Evolutionary conservation across 2,888 invertebrate species (phyloP).

Genomic region (Rhagophthalmus giganteus): DNA sequence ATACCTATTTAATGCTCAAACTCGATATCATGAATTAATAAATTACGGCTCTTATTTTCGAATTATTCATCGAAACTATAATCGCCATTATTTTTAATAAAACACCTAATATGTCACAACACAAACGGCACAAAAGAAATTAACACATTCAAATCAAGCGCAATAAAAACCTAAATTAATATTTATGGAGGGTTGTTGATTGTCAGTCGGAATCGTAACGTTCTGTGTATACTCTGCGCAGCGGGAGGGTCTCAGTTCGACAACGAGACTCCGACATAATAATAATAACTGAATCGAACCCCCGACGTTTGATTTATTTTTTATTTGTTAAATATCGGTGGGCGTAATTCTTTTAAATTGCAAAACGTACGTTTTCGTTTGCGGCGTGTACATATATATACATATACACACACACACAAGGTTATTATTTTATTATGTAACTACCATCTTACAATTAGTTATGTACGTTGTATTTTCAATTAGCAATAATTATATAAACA

Average conservation of each 20-base stretch:
- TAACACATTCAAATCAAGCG: constrained; percentile 47
- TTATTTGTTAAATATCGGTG: constrained; percentile 21
- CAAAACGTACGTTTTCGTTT: background rate
- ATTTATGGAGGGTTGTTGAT: constrained; percentile 45
- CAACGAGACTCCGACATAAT: constrained; percentile 4
- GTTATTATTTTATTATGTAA: no score
- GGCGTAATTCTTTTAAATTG: background rate
- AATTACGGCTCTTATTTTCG: no score
- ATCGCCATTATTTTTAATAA: no score
- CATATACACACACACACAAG: no score
- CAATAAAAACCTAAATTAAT: constrained; percentile 49
- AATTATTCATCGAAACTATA: no score
- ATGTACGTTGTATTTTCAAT: constrained; percentile 11
- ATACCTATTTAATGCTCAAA: no score
- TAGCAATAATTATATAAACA: constrained; percentile 12
- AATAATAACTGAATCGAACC: constrained; percentile 5
- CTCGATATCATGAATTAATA: no score
- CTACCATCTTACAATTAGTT: no score
- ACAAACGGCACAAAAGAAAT: constrained; percentile 34
- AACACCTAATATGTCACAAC: constrained; percentile 9
- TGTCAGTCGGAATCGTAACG: constrained; percentile 33
- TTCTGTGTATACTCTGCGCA: constrained; percentile 30
- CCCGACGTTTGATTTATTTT: constrained; percentile 39
- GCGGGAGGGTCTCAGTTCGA: constrained; percentile 34
- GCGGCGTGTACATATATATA: background rate